Evolutionary conservation across 2,797 vertebrate genomes (phyloP).

Genomic region (Arvicola amphibius): DNA sequence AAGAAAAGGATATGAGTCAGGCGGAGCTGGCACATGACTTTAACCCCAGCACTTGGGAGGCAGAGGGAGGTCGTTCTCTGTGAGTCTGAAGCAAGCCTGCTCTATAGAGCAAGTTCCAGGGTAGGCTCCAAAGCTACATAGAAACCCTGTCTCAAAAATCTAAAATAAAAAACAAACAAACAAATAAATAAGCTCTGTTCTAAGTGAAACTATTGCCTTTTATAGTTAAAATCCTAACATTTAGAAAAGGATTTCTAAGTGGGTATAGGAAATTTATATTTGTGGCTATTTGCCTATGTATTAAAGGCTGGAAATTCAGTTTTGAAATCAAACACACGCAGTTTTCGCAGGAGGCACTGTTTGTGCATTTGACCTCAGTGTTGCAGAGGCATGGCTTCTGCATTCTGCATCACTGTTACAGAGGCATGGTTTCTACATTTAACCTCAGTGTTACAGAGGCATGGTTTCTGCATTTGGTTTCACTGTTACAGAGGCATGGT

Average conservation of each 20-base stretch:
- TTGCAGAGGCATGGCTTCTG: not conserved
- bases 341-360: not conserved
- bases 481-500: too few species aligned
- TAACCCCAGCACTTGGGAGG: too few species aligned
- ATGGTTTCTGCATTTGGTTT: not conserved
- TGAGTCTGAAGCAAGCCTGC: too few species aligned
- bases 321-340: not conserved
- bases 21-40: too few species aligned
- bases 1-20: not conserved
- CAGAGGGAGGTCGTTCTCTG: too few species aligned
- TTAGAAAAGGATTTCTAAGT: not conserved
- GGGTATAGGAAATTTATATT: not conserved
- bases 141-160: too few species aligned
- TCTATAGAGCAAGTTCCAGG: too few species aligned
- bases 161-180: not conserved
- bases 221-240: not conserved
- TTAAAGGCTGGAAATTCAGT: not conserved
- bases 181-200: not conserved
- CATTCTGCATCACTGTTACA: not conserved
- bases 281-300: not conserved
- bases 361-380: not conserved
- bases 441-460: too few species aligned
- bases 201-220: not conserved
- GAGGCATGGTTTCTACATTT: too few species aligned
- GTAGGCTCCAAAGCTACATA: too few species aligned